Conservation (phyloP, 2,113 vertebrate species). For the Heliornis fulica region DNA sequence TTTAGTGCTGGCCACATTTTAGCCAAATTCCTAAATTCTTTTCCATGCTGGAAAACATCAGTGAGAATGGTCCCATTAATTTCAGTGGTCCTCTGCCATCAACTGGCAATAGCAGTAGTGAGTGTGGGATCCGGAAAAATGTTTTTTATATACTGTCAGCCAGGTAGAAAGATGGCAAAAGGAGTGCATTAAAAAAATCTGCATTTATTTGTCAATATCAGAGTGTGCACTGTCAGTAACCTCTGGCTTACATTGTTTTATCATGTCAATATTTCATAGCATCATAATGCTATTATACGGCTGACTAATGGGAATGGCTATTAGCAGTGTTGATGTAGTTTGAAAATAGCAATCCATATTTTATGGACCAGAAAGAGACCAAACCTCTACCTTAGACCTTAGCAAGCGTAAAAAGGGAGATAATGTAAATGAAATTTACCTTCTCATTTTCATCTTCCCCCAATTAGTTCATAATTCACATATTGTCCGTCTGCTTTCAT, state of each 20-base stretch:
- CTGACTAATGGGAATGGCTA: slow-evolving; percentile 83
- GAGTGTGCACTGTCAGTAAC: slow-evolving; percentile 62
- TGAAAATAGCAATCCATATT: slow-evolving; percentile 84
- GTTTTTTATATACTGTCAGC: slow-evolving; percentile 52
- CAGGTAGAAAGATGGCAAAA: slow-evolving; percentile 67
- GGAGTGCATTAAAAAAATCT: slow-evolving; percentile 62
- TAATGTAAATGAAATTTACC: slow-evolving; percentile 76
- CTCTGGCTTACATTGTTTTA: slow-evolving; percentile 73
- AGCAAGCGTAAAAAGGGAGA: slow-evolving; percentile 69
- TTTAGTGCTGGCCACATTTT: not conserved
- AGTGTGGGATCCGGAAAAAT: slow-evolving; percentile 3
- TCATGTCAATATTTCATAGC: slow-evolving; percentile 90
- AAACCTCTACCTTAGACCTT: slow-evolving; percentile 74
- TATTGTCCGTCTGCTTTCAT: slow-evolving; percentile 68
- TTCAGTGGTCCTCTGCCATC: not conserved
- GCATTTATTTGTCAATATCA: slow-evolving; percentile 83
- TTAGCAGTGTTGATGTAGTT: slow-evolving; percentile 82
- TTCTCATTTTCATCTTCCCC: slow-evolving; percentile 66
- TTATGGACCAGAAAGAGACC: slow-evolving; percentile 78
- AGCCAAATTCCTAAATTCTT: not conserved
- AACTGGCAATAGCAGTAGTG: not conserved
- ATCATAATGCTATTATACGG: slow-evolving; percentile 76
- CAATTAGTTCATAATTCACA: slow-evolving; percentile 72
- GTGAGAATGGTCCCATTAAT: not conserved
- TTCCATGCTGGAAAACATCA: not conserved